A percentile compares a stretch with the other conserved stretches of the same genome.
Conservation (phyloP, 2,113 vertebrate genomes). For the Uria lomvia region DNA sequence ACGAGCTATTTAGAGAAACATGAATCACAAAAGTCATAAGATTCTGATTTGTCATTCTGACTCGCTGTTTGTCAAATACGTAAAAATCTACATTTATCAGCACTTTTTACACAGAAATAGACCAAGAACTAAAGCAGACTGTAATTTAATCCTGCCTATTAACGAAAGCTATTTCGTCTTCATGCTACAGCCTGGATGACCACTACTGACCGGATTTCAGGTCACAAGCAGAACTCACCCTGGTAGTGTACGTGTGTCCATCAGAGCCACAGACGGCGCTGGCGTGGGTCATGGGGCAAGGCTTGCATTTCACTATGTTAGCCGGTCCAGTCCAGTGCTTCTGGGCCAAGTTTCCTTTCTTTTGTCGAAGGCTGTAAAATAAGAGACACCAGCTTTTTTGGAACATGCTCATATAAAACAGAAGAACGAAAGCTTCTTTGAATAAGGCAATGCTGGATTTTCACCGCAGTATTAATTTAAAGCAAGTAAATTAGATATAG, state of each 20-base stretch:
- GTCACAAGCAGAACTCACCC: conserved; percentile 67
- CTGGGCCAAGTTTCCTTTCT: conserved; percentile 74
- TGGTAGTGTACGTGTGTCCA: conserved; percentile 84
- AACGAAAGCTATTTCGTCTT: accelerated
- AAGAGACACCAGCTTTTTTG: neutral
- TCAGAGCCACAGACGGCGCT: conserved; percentile 81
- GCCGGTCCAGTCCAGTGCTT: conserved; percentile 80
- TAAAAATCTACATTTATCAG: neutral
- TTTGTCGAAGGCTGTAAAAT: conserved; percentile 69
- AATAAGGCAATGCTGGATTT: neutral
- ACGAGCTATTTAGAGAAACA: neutral
- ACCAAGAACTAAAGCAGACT: neutral
- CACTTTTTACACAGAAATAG: neutral
- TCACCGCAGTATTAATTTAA: neutral
- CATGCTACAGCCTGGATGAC: accelerated
- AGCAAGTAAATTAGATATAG: neutral
- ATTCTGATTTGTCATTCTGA: neutral
- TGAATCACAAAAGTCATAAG: neutral
- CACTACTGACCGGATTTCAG: accelerated
- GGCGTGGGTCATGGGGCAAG: conserved; percentile 71
- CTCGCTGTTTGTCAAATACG: neutral
- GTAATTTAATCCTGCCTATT: accelerated
- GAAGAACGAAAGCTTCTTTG: neutral
- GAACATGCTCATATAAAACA: neutral
- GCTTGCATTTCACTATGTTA: conserved; percentile 82